phyloP scores from a whole-genome alignment of 2,113 vertebrate genomes.

The Cyprinodon tularosa region DNA sequence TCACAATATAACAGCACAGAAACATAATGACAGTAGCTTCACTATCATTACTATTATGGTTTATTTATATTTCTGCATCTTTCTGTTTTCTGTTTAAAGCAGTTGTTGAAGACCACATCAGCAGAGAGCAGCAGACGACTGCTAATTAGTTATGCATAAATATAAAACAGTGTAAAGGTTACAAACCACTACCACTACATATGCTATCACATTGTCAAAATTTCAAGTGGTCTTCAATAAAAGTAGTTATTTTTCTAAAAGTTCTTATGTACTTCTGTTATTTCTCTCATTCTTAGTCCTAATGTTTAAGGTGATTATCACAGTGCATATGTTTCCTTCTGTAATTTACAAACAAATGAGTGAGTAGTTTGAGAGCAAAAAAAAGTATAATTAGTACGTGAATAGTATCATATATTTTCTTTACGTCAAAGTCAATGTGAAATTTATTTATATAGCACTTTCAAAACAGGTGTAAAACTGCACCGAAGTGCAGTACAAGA shows the following conservation, averaged over 20 bases:
- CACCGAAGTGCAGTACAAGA: too few species aligned
- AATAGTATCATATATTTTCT: too few species aligned
- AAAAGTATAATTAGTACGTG: too few species aligned
- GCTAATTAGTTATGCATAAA: not conserved
- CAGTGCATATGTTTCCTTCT: too few species aligned
- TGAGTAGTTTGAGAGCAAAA: too few species aligned
- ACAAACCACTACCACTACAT: not conserved
- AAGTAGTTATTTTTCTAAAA: not conserved
- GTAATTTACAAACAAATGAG: too few species aligned
- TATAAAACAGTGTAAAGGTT: not conserved
- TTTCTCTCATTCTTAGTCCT: not conserved
- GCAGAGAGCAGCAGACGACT: slow-evolving; percentile 6
- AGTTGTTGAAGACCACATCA: slow-evolving; percentile 8
- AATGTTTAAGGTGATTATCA: not conserved
- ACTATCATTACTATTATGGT: slow-evolving; percentile 4
- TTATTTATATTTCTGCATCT: not conserved
- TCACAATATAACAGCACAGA: slow-evolving; percentile 21
- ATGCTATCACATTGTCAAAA: not conserved
- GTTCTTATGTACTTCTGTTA: not conserved
- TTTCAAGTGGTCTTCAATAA: not conserved
- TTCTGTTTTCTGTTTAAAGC: slow-evolving; percentile 13
- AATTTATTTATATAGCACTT: too few species aligned
- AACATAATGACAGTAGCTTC: not conserved
- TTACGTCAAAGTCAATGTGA: too few species aligned
- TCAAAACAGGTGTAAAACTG: too few species aligned